Base-by-base conservation (phyloP, 2,797 vertebrate species). In the Lacerta bilineata region DNA sequence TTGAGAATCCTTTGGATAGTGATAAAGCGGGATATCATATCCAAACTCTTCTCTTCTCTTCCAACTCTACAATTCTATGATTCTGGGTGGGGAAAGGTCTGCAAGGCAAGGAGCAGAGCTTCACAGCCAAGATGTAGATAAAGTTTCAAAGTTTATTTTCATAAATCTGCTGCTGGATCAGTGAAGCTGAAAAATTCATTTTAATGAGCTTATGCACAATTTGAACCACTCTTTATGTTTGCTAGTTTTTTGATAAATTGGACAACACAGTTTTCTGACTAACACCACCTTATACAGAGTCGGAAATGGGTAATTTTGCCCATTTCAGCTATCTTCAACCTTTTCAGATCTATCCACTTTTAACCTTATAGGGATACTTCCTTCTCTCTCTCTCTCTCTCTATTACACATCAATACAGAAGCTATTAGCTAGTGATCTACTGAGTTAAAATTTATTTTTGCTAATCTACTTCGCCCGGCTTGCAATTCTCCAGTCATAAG, bases 351-450 rank as follows among this genome's bases (percentile, higher is more conserved):
- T 33, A 46, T 7, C 18, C n/a, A 29, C 18, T 33, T 29, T 17
- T 87, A 25, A 76, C 25, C 9, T 8, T 50, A 46, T 79, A 43
- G 5, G 8, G 25, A 79, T 41, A 33, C 43, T 15, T 86, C 36
- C 3, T 50, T 15, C 71, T 39, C 8, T 81, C 11, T 17, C 55
- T 23, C 36, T 64, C 8, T 4, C 50, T 36, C 15, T 59, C 3
- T 8, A 13, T 39, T 2, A 0, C 15, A 4, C 46, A 3, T 50
- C 46, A 0, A 0, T 71, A 29, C 72, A 66, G 82, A 79, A 9
- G 0, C 3, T 11, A n/a, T 33, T 29, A 43, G 0, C 0, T 0
- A 69, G 17, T 71, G 11, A 9, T 20, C 0, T 0, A 41, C 29
- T 69, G 4, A 23, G 15, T 0, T 78, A 87, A 27, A 0, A 0